A percentile compares a stretch with the other conserved stretches of the same genome.
Conservation (phyloP, 2,888 invertebrate species). For the Conomelus anceps region DNA sequence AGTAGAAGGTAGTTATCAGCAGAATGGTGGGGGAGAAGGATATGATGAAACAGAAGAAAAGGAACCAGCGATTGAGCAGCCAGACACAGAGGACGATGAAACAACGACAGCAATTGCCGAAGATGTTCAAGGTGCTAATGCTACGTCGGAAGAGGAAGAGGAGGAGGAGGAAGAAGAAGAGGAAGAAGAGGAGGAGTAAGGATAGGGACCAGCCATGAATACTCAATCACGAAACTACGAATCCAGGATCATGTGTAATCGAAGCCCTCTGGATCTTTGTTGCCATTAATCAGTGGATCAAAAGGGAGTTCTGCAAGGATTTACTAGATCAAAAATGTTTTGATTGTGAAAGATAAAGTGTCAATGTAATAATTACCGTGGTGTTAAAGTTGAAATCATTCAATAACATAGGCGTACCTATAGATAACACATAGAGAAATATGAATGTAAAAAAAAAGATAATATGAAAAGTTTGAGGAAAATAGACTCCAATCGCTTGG, state of each 20-base stretch:
- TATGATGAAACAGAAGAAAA: conserved; percentile 29
- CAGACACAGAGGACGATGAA: conserved; percentile 22
- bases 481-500: background rate
- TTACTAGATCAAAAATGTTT: too few relatives aligned
- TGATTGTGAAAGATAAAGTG: background rate
- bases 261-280: too few relatives aligned
- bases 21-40: conserved; percentile 39
- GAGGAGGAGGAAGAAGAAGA: conserved; percentile 43
- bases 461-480: background rate
- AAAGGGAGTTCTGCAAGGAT: too few relatives aligned
- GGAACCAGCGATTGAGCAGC: conserved; percentile 42
- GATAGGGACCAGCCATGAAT: background rate
- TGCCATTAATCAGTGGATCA: too few relatives aligned
- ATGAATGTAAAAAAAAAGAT: background rate
- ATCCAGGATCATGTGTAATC: too few relatives aligned
- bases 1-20: conserved; percentile 36
- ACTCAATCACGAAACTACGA: background rate
- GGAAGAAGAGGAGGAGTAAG: background rate
- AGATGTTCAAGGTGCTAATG: conserved; percentile 37
- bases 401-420: background rate
- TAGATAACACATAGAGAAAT: background rate
- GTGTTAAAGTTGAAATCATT: background rate
- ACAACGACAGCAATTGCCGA: conserved; percentile 43
- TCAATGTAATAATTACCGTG: background rate
- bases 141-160: conserved; percentile 41